Conservation (phyloP, 2,888 invertebrate species). For the Cyclophora albipunctata region DNA sequence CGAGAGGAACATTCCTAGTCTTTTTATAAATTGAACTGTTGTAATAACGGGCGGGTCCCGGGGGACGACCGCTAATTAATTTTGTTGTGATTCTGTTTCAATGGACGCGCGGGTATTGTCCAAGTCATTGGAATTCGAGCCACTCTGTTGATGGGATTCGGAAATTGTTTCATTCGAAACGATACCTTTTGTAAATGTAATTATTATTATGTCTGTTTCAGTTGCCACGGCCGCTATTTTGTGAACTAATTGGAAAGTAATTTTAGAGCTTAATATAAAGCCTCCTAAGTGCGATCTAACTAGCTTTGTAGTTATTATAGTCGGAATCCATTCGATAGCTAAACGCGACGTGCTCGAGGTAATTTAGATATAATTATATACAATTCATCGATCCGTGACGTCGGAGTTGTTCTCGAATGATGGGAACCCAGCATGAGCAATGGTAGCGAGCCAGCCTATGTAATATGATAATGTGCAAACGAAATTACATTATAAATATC, state of each 20-base stretch:
- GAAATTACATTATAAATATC: conserved; percentile 45
- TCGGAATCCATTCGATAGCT: neutral
- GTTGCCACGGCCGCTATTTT: too few relatives aligned
- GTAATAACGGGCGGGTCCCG: conserved; percentile 25
- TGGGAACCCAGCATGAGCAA: too few relatives aligned
- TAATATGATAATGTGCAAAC: conserved; percentile 15
- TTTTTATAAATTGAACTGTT: conserved; percentile 32
- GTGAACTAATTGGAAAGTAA: too few relatives aligned
- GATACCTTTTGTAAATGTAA: conserved; percentile 5
- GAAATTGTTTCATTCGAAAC: conserved; percentile 9
- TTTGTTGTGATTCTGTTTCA: conserved; percentile 29
- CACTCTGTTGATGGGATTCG: conserved; percentile 18
- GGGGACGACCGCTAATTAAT: conserved; percentile 34
- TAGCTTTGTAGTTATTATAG: neutral
- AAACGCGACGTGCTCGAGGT: too few relatives aligned
- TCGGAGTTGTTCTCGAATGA: too few relatives aligned
- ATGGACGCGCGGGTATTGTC: conserved; percentile 25
- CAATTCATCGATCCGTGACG: too few relatives aligned
- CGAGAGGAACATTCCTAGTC: conserved; percentile 14
- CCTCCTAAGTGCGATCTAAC: too few relatives aligned
- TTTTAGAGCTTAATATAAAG: too few relatives aligned
- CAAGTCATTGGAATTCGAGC: conserved; percentile 21
- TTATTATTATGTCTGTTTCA: too few relatives aligned
- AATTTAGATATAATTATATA: too few relatives aligned
- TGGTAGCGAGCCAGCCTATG: too few relatives aligned